Evolutionary conservation across 2,888 invertebrate species (phyloP).

Genomic region (Diplazon laetatorius): DNA sequence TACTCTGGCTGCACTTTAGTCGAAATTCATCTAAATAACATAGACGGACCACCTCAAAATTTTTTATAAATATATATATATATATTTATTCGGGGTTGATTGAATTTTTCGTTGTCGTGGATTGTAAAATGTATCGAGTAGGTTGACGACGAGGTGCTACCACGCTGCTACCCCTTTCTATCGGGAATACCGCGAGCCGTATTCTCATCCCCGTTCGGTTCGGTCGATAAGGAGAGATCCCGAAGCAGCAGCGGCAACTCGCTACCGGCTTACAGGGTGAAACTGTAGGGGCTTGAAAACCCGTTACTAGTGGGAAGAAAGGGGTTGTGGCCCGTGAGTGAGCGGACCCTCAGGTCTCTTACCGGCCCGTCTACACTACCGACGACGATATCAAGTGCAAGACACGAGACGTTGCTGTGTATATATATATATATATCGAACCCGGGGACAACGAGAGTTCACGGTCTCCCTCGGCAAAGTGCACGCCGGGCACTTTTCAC

Average conservation of each 20-base stretch:
- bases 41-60: too few relatives aligned
- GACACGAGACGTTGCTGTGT: background rate
- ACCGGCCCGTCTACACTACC: constrained; percentile 64
- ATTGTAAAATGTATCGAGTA: constrained; percentile 14
- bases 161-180: constrained; percentile 78
- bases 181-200: constrained; percentile 66
- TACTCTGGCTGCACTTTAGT: too few relatives aligned
- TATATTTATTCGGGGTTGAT: too few relatives aligned
- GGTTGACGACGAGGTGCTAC: background rate
- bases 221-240: constrained; percentile 81
- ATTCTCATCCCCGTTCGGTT: constrained; percentile 61
- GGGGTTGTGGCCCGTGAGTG: constrained; percentile 45
- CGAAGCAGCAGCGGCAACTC: too few relatives aligned
- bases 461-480: background rate
- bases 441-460: background rate
- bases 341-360: constrained; percentile 61
- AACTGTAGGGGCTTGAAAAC: constrained; percentile 47
- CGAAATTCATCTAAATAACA: too few relatives aligned
- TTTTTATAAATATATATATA: too few relatives aligned
- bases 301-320: constrained; percentile 52
- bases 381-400: constrained; percentile 49
- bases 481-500: too few relatives aligned
- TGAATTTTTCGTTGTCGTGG: too few relatives aligned
- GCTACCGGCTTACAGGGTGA: constrained; percentile 56
- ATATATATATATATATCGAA: too few relatives aligned